These are phyloP conservation scores for Orthonychiurus folsomi DNA, from an alignment of 2,888 invertebrate genomes.

Conservation along the genomic window DNA sequence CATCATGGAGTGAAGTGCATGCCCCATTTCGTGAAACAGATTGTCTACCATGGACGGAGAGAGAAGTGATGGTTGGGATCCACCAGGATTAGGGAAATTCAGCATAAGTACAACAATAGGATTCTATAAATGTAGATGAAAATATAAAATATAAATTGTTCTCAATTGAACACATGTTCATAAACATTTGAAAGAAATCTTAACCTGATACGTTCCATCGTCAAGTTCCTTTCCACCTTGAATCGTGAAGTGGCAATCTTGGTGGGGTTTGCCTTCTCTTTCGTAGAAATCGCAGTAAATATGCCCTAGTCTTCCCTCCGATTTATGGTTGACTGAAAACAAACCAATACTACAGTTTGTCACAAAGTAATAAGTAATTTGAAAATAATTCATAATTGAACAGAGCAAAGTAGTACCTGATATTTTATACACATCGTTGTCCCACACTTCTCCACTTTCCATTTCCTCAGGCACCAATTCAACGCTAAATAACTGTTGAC, in stretches of 20 bases:
- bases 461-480: conserved; percentile 63
- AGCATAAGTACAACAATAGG: conserved; percentile 90
- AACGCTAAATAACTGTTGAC: conserved; percentile 73
- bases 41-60: conserved; percentile 83
- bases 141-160: conserved; percentile 6
- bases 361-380: conserved; percentile 5
- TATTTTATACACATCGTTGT: conserved; percentile 79
- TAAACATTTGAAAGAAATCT: neutral
- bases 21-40: conserved; percentile 97
- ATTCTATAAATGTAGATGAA: conserved; percentile 48
- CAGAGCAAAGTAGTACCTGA: conserved; percentile 48
- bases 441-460: conserved; percentile 75
- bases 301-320: conserved; percentile 73
- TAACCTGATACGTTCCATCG: conserved; percentile 72
- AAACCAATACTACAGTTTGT: conserved; percentile 17
- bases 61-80: conserved; percentile 59
- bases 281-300: conserved; percentile 97
- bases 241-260: conserved; percentile 98
- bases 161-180: neutral
- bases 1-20: conserved; percentile 97
- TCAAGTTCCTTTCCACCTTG: conserved; percentile 74
- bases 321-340: conserved; percentile 62
- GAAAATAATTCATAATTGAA: conserved; percentile 8
- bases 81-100: conserved; percentile 65
- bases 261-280: conserved; percentile 80